A percentile compares a stretch with the other conserved stretches of the same genome.
These are phyloP conservation scores for Ictidomys tridecemlineatus DNA, from an alignment of 2,113 vertebrate genomes.

Conservation along the genomic window DNA sequence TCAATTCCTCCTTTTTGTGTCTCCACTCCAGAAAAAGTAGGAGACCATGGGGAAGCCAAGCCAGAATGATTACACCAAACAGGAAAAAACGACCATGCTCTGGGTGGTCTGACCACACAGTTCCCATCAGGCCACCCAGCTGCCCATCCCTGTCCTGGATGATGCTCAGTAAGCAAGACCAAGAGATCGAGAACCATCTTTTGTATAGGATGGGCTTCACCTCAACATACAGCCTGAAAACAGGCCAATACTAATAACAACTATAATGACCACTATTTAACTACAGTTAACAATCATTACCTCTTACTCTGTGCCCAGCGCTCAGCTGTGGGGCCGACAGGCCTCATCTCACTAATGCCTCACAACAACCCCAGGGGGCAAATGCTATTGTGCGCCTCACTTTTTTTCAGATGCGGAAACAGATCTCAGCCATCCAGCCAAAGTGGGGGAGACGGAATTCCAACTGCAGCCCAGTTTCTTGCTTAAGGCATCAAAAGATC, in stretches of 20 bases:
- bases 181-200: neutral
- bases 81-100: neutral
- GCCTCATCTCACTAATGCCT: conserved; percentile 14
- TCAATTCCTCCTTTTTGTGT: neutral
- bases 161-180: neutral
- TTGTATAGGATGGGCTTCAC: neutral
- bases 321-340: neutral
- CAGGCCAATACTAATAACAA: conserved; percentile 7
- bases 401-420: conserved; percentile 33
- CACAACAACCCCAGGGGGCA: neutral
- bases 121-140: neutral
- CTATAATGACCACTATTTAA: conserved; percentile 29
- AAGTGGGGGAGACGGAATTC: neutral
- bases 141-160: neutral
- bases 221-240: conserved; percentile 7
- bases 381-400: neutral
- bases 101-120: neutral
- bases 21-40: neutral
- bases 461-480: neutral
- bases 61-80: neutral
- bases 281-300: neutral
- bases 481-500: neutral
- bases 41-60: neutral
- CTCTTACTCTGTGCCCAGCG: neutral
- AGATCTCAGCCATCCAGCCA: neutral